Evolutionary conservation across 1,140 invertebrate species (phyloP).

Genomic region (Chlorops oryzae): DNA sequence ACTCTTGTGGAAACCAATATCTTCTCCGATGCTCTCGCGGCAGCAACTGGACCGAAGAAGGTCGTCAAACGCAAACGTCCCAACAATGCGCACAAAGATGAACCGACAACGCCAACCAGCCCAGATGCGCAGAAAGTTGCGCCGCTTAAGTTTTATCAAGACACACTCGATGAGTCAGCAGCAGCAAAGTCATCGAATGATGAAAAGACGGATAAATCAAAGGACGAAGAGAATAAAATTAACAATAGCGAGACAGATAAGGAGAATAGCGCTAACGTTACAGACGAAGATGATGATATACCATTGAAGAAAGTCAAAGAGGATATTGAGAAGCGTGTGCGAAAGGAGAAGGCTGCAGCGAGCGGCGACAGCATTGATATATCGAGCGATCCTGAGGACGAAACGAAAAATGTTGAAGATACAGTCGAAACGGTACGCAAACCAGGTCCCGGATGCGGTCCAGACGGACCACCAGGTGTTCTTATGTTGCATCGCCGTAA

Average conservation of each 20-base stretch:
- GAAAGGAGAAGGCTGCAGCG: constrained; percentile 22
- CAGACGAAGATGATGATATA: constrained; percentile 42
- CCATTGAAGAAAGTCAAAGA: constrained; percentile 44
- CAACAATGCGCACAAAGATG: constrained; percentile 56
- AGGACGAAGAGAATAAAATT: constrained; percentile 46
- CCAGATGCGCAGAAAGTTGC: constrained; percentile 42
- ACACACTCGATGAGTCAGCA: constrained; percentile 71
- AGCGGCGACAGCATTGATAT: constrained; percentile 16
- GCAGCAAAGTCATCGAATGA: constrained; percentile 44
- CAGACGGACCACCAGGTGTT: constrained; percentile 43
- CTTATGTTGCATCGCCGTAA: constrained; percentile 49
- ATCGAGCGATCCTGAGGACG: constrained; percentile 20
- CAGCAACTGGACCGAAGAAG: constrained; percentile 62
- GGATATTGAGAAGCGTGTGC: constrained; percentile 40
- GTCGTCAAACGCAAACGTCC: constrained; percentile 69
- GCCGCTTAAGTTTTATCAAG: constrained; percentile 83
- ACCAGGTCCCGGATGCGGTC: constrained; percentile 43
- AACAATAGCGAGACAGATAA: constrained; percentile 21
- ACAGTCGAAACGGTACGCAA: constrained; percentile 32
- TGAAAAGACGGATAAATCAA: constrained; percentile 47
- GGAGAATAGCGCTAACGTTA: constrained; percentile 40
- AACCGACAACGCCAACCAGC: constrained; percentile 42
- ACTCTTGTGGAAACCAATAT: constrained; percentile 81
- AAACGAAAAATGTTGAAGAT: constrained; percentile 9
- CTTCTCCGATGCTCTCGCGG: constrained; percentile 84